Evolutionary conservation across 2,888 invertebrate species (phyloP).

Genomic region (Ennomos erosarius): DNA sequence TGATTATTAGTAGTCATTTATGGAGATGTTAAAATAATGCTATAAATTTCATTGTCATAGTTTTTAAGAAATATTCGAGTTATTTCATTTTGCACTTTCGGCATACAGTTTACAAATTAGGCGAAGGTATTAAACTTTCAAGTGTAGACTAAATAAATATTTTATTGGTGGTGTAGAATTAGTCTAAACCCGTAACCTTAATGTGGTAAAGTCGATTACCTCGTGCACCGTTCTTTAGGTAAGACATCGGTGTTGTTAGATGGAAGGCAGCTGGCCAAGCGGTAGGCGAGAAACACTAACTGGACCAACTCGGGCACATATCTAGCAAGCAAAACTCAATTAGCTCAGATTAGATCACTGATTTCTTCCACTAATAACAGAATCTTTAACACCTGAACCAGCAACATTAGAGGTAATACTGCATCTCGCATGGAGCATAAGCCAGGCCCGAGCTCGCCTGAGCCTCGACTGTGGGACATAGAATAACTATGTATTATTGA

Average conservation of each 20-base stretch:
- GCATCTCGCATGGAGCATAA: constrained; percentile 8
- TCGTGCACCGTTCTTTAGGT: constrained; percentile 60
- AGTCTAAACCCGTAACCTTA: constrained; percentile 69
- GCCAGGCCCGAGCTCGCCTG: constrained; percentile 49
- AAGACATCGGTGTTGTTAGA: constrained; percentile 42
- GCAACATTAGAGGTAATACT: not conserved
- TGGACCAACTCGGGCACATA: constrained; percentile 32
- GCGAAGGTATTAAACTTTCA: constrained; percentile 67
- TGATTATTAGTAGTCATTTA: constrained; percentile 80
- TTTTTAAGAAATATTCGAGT: constrained; percentile 77
- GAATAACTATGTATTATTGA: constrained; percentile 59
- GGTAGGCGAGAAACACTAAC: constrained; percentile 30
- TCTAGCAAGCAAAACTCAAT: constrained; percentile 20
- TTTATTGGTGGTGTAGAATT: constrained; percentile 78
- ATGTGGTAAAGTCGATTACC: constrained; percentile 61
- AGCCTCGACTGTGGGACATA: constrained; percentile 54
- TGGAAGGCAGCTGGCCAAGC: constrained; percentile 53
- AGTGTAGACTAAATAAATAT: constrained; percentile 74
- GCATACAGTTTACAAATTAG: constrained; percentile 79
- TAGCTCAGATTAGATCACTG: constrained; percentile 9
- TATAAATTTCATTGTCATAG: constrained; percentile 83
- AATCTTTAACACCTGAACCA: constrained; percentile 5
- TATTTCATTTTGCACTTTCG: constrained; percentile 83
- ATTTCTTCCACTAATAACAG: not conserved
- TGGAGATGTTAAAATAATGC: constrained; percentile 76